Conservation (phyloP, 2,888 invertebrate genomes). For the Drosophila dives region DNA sequence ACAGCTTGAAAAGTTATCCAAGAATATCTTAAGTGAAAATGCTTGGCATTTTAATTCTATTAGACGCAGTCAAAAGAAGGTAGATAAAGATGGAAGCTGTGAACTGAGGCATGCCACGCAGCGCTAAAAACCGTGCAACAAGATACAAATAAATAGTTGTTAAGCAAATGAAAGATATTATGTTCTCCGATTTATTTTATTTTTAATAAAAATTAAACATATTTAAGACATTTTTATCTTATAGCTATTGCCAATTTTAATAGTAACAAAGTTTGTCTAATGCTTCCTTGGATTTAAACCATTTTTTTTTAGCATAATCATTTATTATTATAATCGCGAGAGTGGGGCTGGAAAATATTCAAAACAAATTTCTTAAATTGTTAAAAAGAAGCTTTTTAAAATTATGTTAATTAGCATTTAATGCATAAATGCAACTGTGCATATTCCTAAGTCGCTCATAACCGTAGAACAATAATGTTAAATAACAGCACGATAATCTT, state of each 20-base stretch:
- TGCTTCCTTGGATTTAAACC: no score
- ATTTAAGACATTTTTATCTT: no score
- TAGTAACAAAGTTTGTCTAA: no score
- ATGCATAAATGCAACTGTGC: background rate
- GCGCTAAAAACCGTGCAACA: constrained; percentile 42
- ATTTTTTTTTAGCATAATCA: no score
- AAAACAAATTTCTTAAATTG: background rate
- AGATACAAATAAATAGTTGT: constrained; percentile 45
- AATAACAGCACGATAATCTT: background rate
- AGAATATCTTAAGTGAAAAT: constrained; percentile 71
- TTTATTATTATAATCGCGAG: no score
- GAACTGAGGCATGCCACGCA: constrained; percentile 5
- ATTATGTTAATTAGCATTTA: background rate
- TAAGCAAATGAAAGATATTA: constrained; percentile 9
- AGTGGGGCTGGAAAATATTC: no score
- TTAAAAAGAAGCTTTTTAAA: background rate
- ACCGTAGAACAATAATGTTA: background rate
- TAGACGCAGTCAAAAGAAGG: constrained; percentile 48
- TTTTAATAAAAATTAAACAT: no score
- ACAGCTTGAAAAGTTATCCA: constrained; percentile 29
- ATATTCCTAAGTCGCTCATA: background rate
- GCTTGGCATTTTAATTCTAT: constrained; percentile 72
- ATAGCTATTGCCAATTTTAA: no score
- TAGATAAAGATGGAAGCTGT: constrained; percentile 6
- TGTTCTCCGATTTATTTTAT: no score